A percentile compares a stretch with the other conserved stretches of the same genome.
phyloP scores from a whole-genome alignment of 2,113 vertebrate genomes.

The Apistogramma diplotaenia region DNA sequence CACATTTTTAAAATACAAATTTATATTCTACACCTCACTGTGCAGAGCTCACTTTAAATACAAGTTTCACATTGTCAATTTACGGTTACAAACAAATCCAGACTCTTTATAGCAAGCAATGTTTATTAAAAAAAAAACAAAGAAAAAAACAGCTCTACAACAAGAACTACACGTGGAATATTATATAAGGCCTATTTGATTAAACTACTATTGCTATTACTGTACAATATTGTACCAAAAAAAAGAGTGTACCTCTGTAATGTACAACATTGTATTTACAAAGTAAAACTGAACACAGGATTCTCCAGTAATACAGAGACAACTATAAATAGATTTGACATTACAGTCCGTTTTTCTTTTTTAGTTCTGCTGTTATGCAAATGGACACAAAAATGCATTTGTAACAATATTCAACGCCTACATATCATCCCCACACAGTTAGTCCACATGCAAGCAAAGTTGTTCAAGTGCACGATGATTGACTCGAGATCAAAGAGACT shows the following conservation, averaged over 20 bases:
- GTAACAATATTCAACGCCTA: slow-evolving; percentile 74
- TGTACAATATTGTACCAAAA: slow-evolving; percentile 91
- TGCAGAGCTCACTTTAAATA: too few species aligned
- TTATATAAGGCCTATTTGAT: slow-evolving; percentile 83
- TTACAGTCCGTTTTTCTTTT: slow-evolving; percentile 71
- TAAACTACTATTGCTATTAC: slow-evolving; percentile 86
- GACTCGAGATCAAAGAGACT: slow-evolving; percentile 61
- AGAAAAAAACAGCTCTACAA: slow-evolving; percentile 70
- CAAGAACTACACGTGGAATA: slow-evolving; percentile 80
- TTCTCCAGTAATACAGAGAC: slow-evolving; percentile 84
- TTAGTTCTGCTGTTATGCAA: slow-evolving; percentile 72
- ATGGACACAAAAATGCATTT: slow-evolving; percentile 78
- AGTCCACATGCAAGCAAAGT: slow-evolving; percentile 74
- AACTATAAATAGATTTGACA: slow-evolving; percentile 85
- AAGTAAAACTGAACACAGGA: slow-evolving; percentile 89
- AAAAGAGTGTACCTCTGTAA: slow-evolving; percentile 88
- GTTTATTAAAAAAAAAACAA: slow-evolving; percentile 77
- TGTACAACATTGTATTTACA: slow-evolving; percentile 95
- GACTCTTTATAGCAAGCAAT: slow-evolving; percentile 79
- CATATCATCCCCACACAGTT: slow-evolving; percentile 73
- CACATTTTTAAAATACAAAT: too few species aligned
- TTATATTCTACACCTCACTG: too few species aligned
- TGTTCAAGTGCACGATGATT: slow-evolving; percentile 77
- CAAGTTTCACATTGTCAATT: neutral
- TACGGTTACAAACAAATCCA: neutral